These are phyloP conservation scores for Luscinia luscinia DNA, from an alignment of 2,797 vertebrate genomes.

Conservation along the genomic window DNA sequence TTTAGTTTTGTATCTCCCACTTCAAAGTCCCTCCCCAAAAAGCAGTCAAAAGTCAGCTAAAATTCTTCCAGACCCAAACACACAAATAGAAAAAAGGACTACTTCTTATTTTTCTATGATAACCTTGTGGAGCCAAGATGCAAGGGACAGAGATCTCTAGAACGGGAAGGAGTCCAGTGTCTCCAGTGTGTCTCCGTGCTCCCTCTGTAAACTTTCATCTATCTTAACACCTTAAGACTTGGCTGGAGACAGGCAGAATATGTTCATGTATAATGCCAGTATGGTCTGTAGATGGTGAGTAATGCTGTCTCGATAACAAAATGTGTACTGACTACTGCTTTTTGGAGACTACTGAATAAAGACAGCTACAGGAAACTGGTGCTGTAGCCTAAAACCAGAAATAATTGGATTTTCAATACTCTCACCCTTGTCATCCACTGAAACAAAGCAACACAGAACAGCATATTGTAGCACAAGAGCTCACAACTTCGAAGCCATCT, in stretches of 20 bases:
- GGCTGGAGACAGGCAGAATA: neutral
- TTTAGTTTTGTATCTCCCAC: neutral
- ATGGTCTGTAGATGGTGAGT: neutral
- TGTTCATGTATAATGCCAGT: neutral
- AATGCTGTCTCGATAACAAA: neutral
- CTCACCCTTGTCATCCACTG: neutral
- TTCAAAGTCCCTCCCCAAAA: neutral
- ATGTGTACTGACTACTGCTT: neutral
- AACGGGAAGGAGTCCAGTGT: neutral
- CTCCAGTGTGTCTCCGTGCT: neutral
- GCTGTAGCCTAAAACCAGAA: neutral
- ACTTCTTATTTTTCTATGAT: neutral
- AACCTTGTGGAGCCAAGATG: accelerated
- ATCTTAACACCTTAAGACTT: neutral
- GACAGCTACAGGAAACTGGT: neutral
- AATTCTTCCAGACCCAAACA: neutral
- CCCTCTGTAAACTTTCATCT: neutral
- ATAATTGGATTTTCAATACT: neutral
- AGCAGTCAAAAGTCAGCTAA: neutral
- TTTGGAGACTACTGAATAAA: neutral
- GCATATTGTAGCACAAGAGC: neutral
- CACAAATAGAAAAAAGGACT: neutral
- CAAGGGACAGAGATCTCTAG: neutral
- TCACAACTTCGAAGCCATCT: neutral
- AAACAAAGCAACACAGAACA: neutral